phyloP scores from a whole-genome alignment of 2,888 invertebrate species.

The Tanypteryx hageni region DNA sequence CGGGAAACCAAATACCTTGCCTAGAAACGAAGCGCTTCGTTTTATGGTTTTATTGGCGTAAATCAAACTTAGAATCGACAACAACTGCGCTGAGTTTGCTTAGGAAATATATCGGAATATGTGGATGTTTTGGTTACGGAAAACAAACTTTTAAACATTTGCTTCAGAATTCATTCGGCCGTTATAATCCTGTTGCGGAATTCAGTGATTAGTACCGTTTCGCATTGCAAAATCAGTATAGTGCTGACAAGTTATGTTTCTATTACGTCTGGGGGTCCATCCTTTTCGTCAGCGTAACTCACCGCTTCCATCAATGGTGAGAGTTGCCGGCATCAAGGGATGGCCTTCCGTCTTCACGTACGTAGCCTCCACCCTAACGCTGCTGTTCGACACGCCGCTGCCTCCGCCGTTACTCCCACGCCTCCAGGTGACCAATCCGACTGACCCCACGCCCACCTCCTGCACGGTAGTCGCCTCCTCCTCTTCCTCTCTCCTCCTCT shows the following conservation, averaged over 20 bases:
- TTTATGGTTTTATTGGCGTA: no score
- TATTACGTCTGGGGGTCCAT: neutral
- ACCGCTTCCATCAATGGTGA: constrained; percentile 66
- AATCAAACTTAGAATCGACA: neutral
- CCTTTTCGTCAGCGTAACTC: neutral
- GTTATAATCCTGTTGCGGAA: neutral
- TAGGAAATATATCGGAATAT: no score
- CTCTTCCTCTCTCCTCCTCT: constrained; percentile 23
- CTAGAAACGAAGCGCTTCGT: neutral
- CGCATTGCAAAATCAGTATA: neutral
- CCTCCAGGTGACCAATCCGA: constrained; percentile 65
- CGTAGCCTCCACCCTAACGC: constrained; percentile 64
- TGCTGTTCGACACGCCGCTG: constrained; percentile 11
- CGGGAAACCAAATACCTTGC: constrained; percentile 65
- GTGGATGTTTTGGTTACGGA: neutral
- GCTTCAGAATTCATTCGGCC: neutral
- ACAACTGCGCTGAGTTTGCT: neutral
- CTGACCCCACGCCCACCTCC: constrained; percentile 65
- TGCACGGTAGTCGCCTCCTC: constrained; percentile 62
- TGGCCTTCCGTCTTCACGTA: constrained; percentile 66
- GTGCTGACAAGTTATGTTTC: neutral
- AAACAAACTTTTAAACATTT: neutral
- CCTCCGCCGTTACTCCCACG: neutral
- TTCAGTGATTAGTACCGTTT: neutral
- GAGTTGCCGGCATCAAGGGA: constrained; percentile 64